phyloP scores from a whole-genome alignment of 37 sponge, comb jelly and placozoan genomes.

The Agelas oroides region DNA sequence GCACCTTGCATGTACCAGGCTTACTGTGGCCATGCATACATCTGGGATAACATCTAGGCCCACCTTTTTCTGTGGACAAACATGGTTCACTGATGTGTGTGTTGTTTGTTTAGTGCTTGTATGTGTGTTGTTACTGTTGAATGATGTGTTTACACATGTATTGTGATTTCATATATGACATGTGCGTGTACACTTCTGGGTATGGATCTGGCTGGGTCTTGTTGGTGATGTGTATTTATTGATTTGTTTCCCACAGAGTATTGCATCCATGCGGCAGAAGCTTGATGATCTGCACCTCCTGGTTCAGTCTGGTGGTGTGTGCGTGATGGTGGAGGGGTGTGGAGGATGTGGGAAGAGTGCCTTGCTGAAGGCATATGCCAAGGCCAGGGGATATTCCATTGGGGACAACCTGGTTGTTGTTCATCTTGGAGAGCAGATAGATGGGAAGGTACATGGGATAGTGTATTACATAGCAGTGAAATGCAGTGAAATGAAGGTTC shows the following conservation, averaged over 20 bases:
- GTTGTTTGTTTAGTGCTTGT: neutral
- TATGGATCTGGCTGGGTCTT: too few relatives aligned
- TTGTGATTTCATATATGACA: too few relatives aligned
- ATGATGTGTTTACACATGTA: neutral
- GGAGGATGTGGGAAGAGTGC: constrained; percentile 74
- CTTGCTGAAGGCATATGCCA: constrained; percentile 22
- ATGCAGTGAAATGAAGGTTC: too few relatives aligned
- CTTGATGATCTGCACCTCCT: constrained; percentile 11
- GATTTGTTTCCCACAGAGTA: neutral
- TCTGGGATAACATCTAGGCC: too few relatives aligned
- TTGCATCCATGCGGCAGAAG: constrained; percentile 2
- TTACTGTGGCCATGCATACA: too few relatives aligned
- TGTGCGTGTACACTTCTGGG: too few relatives aligned
- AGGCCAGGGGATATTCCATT: neutral
- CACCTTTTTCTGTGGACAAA: too few relatives aligned
- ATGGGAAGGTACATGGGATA: constrained; percentile 57
- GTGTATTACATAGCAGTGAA: too few relatives aligned
- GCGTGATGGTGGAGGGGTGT: constrained; percentile 63
- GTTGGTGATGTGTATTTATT: neutral
- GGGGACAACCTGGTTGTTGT: constrained; percentile 32
- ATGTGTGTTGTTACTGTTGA: neutral
- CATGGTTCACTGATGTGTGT: neutral
- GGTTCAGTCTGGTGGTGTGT: constrained; percentile 18
- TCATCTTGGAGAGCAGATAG: constrained; percentile 75
- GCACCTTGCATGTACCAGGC: too few relatives aligned